Evolutionary conservation across 1,140 invertebrate genomes (phyloP).

Genomic region (Drosophila pallidifrons): DNA sequence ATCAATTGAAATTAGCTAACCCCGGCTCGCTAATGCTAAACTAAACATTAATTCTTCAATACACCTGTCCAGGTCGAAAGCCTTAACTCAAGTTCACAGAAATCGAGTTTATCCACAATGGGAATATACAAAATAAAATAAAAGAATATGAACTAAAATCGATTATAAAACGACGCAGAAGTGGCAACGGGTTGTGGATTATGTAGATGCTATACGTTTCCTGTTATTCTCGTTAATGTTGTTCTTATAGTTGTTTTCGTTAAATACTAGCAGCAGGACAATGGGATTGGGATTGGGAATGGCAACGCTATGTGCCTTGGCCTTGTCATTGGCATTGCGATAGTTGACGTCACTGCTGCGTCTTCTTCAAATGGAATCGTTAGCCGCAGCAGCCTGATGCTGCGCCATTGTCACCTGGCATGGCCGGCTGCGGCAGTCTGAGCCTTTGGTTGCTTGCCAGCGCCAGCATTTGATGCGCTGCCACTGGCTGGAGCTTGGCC

Average conservation of each 20-base stretch:
- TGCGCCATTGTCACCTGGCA: conserved; percentile 82
- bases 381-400: conserved; percentile 45
- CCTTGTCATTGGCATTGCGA: conserved; percentile 28
- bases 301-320: conserved; percentile 54
- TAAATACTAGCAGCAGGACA: conserved; percentile 75
- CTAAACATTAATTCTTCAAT: conserved; percentile 51
- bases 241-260: conserved; percentile 8
- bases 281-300: not conserved
- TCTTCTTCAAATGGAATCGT: conserved; percentile 26
- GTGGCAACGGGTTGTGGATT: not conserved
- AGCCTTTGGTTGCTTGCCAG: conserved; percentile 73
- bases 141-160: conserved; percentile 21
- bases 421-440: conserved; percentile 67
- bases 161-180: conserved; percentile 5
- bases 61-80: not conserved
- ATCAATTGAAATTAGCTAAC: conserved; percentile 70
- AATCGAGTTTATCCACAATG: conserved; percentile 29
- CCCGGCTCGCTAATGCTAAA: conserved; percentile 62
- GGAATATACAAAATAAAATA: conserved; percentile 22
- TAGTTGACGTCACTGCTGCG: conserved; percentile 35
- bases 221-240: not conserved
- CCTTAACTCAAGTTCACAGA: conserved; percentile 27
- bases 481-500: conserved; percentile 7
- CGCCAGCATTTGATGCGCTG: conserved; percentile 34
- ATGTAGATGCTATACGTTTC: conserved; percentile 1